These are phyloP conservation scores for Pinctada fucata DNA, from an alignment of 2,888 invertebrate species.

Conservation along the genomic window DNA sequence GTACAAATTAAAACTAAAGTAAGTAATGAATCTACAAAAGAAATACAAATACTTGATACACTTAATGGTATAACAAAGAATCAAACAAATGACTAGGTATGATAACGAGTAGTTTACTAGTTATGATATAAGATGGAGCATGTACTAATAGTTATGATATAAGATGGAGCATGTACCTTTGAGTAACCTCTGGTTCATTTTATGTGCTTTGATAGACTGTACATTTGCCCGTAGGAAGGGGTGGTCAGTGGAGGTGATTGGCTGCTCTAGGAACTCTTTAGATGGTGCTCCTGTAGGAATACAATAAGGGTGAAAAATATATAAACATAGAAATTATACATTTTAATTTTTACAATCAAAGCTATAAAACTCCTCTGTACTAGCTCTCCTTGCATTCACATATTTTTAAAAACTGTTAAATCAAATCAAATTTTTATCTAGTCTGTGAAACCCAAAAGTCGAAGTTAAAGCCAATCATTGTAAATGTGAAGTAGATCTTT, in stretches of 20 bases:
- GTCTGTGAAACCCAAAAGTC: too few relatives aligned
- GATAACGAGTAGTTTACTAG: too few relatives aligned
- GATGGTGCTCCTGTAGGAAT: conserved; percentile 70
- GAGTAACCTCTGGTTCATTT: conserved; percentile 55
- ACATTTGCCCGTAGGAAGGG: conserved; percentile 74
- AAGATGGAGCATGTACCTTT: conserved; percentile 42
- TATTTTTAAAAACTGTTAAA: too few relatives aligned
- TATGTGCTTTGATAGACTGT: conserved; percentile 68
- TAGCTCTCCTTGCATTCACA: too few relatives aligned
- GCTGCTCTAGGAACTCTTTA: conserved; percentile 73
- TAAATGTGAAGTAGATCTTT: too few relatives aligned
- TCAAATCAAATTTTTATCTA: too few relatives aligned
- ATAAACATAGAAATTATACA: neutral
- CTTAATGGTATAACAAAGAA: too few relatives aligned
- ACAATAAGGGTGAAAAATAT: neutral
- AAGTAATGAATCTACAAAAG: too few relatives aligned
- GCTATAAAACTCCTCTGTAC: neutral
- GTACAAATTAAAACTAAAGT: too few relatives aligned
- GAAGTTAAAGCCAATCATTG: too few relatives aligned
- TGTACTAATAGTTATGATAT: conserved; percentile 29
- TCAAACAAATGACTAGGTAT: too few relatives aligned
- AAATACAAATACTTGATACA: too few relatives aligned
- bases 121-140: neutral
- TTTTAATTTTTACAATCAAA: neutral
- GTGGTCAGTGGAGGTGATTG: conserved; percentile 74